These are phyloP conservation scores for Pseudorhombus dupliciocellatus DNA, from an alignment of 2,113 vertebrate species.

Conservation along the genomic window DNA sequence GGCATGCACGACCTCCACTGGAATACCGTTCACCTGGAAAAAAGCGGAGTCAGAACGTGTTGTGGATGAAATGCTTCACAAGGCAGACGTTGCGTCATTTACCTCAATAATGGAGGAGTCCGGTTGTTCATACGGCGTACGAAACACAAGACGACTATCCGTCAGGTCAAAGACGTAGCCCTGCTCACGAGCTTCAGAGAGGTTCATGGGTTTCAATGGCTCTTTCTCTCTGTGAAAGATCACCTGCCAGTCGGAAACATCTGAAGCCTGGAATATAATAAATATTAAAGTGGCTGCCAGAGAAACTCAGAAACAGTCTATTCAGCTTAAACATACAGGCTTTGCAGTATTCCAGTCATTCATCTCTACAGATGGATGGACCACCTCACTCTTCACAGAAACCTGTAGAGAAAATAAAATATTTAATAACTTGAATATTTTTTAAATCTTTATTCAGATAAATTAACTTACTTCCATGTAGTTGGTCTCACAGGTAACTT, in stretches of 20 bases:
- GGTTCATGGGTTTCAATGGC: constrained; percentile 35
- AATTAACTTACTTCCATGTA: constrained; percentile 74
- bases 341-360: constrained; percentile 33
- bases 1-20: constrained; percentile 66
- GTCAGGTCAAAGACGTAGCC: constrained; percentile 58
- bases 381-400: constrained; percentile 54
- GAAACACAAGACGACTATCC: constrained; percentile 63
- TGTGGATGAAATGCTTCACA: fast-evolving
- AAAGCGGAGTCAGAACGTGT: not conserved
- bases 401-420: constrained; percentile 40
- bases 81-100: not conserved
- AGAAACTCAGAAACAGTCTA: not conserved
- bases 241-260: constrained; percentile 64
- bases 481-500: constrained; percentile 75
- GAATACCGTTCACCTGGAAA: constrained; percentile 60
- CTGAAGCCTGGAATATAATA: constrained; percentile 21
- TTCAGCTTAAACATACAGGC: constrained; percentile 22
- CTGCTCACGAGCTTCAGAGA: constrained; percentile 46
- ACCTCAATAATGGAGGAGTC: constrained; percentile 60
- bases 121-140: constrained; percentile 60
- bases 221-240: constrained; percentile 49
- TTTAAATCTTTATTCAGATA: too few species aligned
- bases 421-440: too few species aligned
- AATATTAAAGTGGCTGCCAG: not conserved
- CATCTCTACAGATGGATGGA: constrained; percentile 15